Base-by-base conservation (phyloP, 2,888 invertebrate genomes). In the Diarsia dahlii region DNA sequence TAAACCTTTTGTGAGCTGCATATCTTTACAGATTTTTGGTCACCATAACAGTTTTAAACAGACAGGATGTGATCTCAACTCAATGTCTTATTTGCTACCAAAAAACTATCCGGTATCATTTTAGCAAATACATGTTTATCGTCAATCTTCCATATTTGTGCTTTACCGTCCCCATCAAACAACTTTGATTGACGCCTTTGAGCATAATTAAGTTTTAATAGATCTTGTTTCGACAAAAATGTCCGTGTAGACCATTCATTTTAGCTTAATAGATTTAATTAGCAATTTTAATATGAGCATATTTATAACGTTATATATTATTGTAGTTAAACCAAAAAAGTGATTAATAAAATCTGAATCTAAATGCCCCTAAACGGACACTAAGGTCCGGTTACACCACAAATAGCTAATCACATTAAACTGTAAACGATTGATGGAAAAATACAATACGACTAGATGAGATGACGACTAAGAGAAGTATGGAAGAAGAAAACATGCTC, bases 191-290 rank as follows among this genome's bases (percentile, higher is more conserved):
- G 46, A 68, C 48, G 15, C 34, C 10, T 62, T 81, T 69, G 56
- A n/a, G 18, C 20, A 60, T 76, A 68, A 60, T 69, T 46, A 50
- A 70, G 54, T 50, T 8, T 39, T 68, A 60, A 81, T 80, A 56
- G 67, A 62, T 80, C 80, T 20, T 45, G 80, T 74, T 71, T 62
- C 13, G 15, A 56, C 34, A 46, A 75, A 76, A 60, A 63, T 13
- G 8, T 48, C 60, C 54, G 54, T 67, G 13, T 23, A 52, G n/a
- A 45, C 12, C 15, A 64, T 74, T 45, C 4, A 50, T 48, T 70
- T 45, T 3, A 4, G 0, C 13, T 54, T 62, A 56, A n/a, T 56
- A 15, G n/a, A 39, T 52, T 4, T 66, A 34, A 82, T 73, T 18
- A 52, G 18, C n/a, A 70, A 56, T 60, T 50, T 54, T 64, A 64